phyloP scores from a whole-genome alignment of 2,888 invertebrate species.

The Dendrolimus pini region DNA sequence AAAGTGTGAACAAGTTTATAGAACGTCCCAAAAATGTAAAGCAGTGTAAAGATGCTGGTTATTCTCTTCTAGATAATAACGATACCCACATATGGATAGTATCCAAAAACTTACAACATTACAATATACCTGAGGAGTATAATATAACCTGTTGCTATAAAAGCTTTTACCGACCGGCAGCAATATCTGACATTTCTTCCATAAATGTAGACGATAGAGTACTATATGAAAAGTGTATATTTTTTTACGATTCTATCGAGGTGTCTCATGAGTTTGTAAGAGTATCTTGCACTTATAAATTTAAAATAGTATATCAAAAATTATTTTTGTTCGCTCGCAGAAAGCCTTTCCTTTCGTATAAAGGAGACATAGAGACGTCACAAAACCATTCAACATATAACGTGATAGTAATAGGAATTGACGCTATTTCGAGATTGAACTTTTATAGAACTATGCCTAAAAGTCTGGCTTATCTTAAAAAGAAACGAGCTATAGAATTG shows the following conservation, averaged over 20 bases:
- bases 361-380: constrained; percentile 23
- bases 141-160: constrained; percentile 79
- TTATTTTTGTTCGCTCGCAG: constrained; percentile 80
- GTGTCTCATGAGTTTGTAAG: constrained; percentile 80
- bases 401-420: constrained; percentile 88
- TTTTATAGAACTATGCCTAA: constrained; percentile 89
- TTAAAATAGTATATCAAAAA: constrained; percentile 77
- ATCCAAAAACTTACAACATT: constrained; percentile 54
- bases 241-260: constrained; percentile 58
- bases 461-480: constrained; percentile 78
- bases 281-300: constrained; percentile 76
- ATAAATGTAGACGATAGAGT: constrained; percentile 62
- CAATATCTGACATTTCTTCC: constrained; percentile 61
- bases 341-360: constrained; percentile 30
- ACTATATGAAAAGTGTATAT: constrained; percentile 63
- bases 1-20: constrained; percentile 71
- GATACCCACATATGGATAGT: constrained; percentile 76
- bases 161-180: constrained; percentile 72
- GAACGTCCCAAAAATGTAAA: constrained; percentile 58
- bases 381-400: constrained; percentile 66
- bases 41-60: constrained; percentile 67
- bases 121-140: constrained; percentile 58
- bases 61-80: constrained; percentile 76
- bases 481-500: constrained; percentile 84
- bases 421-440: constrained; percentile 90